Evolutionary conservation across 2,113 vertebrate species (phyloP).

Genomic region (Hemibagrus wyckioides): DNA sequence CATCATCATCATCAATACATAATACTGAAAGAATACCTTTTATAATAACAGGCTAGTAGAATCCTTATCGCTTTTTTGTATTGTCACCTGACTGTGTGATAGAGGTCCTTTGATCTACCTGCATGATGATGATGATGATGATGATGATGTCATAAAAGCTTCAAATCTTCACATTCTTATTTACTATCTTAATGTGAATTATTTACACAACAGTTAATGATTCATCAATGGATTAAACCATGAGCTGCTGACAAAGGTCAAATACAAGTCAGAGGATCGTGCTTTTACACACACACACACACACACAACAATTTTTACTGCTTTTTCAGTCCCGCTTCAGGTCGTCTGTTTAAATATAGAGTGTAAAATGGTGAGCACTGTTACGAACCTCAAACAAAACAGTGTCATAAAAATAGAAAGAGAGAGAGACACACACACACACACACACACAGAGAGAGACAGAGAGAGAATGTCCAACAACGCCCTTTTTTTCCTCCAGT

Average conservation of each 20-base stretch:
- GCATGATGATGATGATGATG: too few relatives aligned
- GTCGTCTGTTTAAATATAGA: not conserved
- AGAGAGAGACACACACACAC: not conserved
- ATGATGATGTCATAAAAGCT: not conserved
- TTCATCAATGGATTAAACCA: not conserved
- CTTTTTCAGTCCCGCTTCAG: not conserved
- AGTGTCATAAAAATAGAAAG: conserved; percentile 20
- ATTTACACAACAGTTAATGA: not conserved
- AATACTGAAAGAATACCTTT: not conserved
- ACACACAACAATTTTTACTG: not conserved
- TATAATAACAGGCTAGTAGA: too few relatives aligned
- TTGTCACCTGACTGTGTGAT: not conserved
- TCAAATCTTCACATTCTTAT: not conserved
- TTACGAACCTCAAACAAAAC: conserved; percentile 19
- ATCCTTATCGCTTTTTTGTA: too few relatives aligned
- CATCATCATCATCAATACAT: not conserved
- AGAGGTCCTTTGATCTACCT: not conserved
- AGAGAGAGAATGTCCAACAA: conserved; percentile 49
- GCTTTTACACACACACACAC: not conserved
- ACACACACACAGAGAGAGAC: not conserved
- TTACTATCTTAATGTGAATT: not conserved
- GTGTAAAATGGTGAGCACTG: not conserved
- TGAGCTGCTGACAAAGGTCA: conserved; percentile 3
- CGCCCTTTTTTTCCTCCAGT: conserved; percentile 53
- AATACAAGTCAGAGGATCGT: not conserved